phyloP scores from a whole-genome alignment of 2,797 vertebrate genomes.

The Merluccius polli region DNA sequence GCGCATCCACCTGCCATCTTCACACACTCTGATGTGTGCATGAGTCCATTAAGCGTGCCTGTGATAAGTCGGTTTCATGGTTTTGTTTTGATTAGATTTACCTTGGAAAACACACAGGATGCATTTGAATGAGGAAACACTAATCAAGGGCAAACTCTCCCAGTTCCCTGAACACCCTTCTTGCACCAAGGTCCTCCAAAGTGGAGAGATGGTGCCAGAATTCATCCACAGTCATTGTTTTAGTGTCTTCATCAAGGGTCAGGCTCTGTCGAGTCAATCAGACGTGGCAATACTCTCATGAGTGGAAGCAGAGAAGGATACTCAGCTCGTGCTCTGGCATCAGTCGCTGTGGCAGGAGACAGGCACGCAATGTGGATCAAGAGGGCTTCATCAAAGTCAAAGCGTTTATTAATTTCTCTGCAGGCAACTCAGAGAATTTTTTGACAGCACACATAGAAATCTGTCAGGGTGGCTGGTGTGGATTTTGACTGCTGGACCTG shows the following conservation, averaged over 20 bases:
- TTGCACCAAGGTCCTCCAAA: slow-evolving; percentile 10
- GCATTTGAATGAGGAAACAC: slow-evolving; percentile 20
- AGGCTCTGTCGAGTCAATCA: neutral
- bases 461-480: slow-evolving; percentile 8
- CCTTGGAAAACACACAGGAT: slow-evolving; percentile 17
- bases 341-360: slow-evolving; percentile 12
- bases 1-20: slow-evolving; percentile 21
- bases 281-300: slow-evolving; percentile 7
- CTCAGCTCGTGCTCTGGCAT: slow-evolving; percentile 15
- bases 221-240: slow-evolving; percentile 19
- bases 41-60: slow-evolving; percentile 21
- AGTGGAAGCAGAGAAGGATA: slow-evolving; percentile 23
- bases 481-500: slow-evolving; percentile 15
- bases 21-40: slow-evolving; percentile 25
- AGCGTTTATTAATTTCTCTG: slow-evolving; percentile 13
- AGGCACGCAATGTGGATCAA: slow-evolving; percentile 7
- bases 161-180: slow-evolving; percentile 14
- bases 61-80: slow-evolving; percentile 17
- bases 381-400: slow-evolving; percentile 18
- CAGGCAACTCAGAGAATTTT: slow-evolving; percentile 18
- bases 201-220: slow-evolving; percentile 21
- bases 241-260: slow-evolving; percentile 13
- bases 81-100: slow-evolving; percentile 17
- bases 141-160: slow-evolving; percentile 10
- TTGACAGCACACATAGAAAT: slow-evolving; percentile 20